Conservation (phyloP, 2,797 vertebrate genomes). For the Pseudomugil tenellus region DNA sequence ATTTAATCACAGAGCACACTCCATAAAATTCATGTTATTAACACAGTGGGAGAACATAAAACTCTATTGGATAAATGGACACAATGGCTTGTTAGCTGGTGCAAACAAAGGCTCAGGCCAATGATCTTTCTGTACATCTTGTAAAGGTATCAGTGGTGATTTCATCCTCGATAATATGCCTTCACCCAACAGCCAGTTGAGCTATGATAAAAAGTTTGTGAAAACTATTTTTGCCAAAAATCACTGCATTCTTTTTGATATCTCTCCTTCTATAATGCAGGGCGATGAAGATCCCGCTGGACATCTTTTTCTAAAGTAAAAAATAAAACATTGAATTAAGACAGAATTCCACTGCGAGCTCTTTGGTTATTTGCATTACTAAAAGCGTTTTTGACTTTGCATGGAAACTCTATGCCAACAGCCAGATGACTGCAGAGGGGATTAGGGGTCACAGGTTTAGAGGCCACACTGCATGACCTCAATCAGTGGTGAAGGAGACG, state of each 20-base stretch:
- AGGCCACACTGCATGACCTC: constrained; percentile 69
- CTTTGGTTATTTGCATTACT: constrained; percentile 23
- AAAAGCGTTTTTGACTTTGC: constrained; percentile 13
- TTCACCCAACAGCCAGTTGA: background rate
- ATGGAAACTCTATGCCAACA: constrained; percentile 56
- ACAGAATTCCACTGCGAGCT: constrained; percentile 21
- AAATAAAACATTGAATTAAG: constrained; percentile 18
- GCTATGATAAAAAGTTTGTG: background rate
- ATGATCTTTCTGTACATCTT: background rate
- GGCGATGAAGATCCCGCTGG: constrained; percentile 2
- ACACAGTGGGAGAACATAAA: constrained; percentile 74
- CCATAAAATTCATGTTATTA: constrained; percentile 76
- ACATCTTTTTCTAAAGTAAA: constrained; percentile 31
- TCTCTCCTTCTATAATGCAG: background rate
- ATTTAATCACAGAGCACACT: constrained; percentile 77
- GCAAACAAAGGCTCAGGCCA: constrained; percentile 13
- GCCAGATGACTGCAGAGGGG: constrained; percentile 64
- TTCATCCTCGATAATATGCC: background rate
- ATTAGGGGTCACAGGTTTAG: constrained; percentile 73
- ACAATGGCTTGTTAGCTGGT: constrained; percentile 40
- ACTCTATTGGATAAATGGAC: constrained; percentile 71
- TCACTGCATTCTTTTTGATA: background rate
- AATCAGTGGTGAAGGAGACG: constrained; percentile 70
- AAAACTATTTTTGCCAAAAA: background rate
- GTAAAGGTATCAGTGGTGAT: background rate